Evolutionary conservation across 2,888 invertebrate species (phyloP).

Genomic region (Cinara cedri): DNA sequence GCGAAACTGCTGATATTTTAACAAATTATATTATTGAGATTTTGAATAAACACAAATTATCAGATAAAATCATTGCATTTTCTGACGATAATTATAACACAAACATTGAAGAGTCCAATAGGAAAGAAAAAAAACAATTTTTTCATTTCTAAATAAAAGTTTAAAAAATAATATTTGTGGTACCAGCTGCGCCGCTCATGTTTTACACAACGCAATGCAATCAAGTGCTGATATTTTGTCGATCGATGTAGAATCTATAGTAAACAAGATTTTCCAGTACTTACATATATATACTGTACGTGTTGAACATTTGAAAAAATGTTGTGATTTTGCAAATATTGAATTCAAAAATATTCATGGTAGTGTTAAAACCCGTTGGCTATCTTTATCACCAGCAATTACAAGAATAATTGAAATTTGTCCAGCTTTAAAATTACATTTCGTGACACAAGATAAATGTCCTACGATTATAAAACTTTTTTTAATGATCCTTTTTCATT

Average conservation of each 20-base stretch:
- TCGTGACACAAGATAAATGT: slow-evolving; percentile 59
- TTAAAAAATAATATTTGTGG: slow-evolving; percentile 59
- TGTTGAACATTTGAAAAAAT: slow-evolving; percentile 61
- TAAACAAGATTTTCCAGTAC: slow-evolving; percentile 61
- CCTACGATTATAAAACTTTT: not conserved
- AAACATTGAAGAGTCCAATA: slow-evolving; percentile 50
- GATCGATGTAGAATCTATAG: slow-evolving; percentile 61
- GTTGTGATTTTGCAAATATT: slow-evolving; percentile 61
- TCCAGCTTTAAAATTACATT: slow-evolving; percentile 60
- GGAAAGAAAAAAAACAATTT: slow-evolving; percentile 58
- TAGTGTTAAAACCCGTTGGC: slow-evolving; percentile 58
- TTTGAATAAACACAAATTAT: slow-evolving; percentile 39
- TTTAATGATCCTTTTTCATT: not conserved
- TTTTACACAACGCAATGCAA: slow-evolving; percentile 61
- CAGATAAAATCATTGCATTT: slow-evolving; percentile 42
- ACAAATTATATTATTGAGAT: slow-evolving; percentile 25
- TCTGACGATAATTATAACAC: slow-evolving; percentile 56
- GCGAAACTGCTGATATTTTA: slow-evolving; percentile 40
- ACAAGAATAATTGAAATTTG: slow-evolving; percentile 60
- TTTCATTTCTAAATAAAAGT: slow-evolving; percentile 58
- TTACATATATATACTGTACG: slow-evolving; percentile 62
- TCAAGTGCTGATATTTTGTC: slow-evolving; percentile 61
- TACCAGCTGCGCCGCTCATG: slow-evolving; percentile 62
- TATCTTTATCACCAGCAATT: slow-evolving; percentile 60
- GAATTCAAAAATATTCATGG: slow-evolving; percentile 60